Evolutionary conservation across 2,888 invertebrate species (phyloP).

Genomic region (Electrophaes corylata): DNA sequence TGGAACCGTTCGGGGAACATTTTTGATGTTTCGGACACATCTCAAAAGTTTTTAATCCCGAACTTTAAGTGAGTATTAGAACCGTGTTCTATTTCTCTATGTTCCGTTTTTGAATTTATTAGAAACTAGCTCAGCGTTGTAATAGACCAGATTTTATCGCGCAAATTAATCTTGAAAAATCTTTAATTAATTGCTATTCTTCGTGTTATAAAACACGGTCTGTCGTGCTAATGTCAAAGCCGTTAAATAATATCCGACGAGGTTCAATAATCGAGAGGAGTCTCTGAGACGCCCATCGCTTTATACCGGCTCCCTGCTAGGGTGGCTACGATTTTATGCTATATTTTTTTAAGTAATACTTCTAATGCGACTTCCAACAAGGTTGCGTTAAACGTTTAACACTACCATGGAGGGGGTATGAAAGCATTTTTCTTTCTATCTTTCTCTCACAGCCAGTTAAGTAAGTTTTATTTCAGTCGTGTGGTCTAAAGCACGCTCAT

Average conservation of each 20-base stretch:
- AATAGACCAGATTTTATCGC: neutral
- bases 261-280: slow-evolving; percentile 65
- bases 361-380: no score
- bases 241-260: slow-evolving; percentile 65
- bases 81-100: no score
- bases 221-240: slow-evolving; percentile 60
- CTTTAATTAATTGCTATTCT: neutral
- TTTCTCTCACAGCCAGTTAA: no score
- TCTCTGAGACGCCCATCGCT: slow-evolving; percentile 72
- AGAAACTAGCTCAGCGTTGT: slow-evolving; percentile 26
- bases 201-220: slow-evolving; percentile 44
- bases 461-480: no score
- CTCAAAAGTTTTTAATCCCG: no score
- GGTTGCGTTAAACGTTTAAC: no score
- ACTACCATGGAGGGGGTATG: no score
- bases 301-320: slow-evolving; percentile 67
- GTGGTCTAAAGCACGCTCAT: no score
- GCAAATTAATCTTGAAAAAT: neutral
- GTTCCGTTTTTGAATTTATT: neutral
- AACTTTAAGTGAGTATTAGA: no score
- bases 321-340: slow-evolving; percentile 45
- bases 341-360: neutral
- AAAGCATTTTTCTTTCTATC: no score
- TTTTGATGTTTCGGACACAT: no score
- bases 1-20: no score